A percentile compares a stretch with the other conserved stretches of the same genome.
Conservation (phyloP, 2,113 vertebrate genomes). For the Menidia beryllina region DNA sequence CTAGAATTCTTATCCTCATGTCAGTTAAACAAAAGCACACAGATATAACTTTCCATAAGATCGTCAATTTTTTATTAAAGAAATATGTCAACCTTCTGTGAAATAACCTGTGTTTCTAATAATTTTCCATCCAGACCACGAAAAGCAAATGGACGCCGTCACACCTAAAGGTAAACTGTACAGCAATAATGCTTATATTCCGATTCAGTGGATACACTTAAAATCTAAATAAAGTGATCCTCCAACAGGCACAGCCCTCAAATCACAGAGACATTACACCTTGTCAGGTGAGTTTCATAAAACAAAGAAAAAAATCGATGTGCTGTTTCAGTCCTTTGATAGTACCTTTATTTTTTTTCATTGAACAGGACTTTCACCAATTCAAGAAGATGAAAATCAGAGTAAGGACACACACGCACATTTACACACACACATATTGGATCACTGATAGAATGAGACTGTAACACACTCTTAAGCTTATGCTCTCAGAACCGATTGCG, state of each 20-base stretch:
- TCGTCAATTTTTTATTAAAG: background rate
- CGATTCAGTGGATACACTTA: background rate
- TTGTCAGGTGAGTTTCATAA: constrained; percentile 49
- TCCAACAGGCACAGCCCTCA: constrained; percentile 3
- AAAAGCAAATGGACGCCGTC: constrained; percentile 1
- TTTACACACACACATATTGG: background rate
- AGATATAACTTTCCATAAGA: background rate
- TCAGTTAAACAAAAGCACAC: background rate
- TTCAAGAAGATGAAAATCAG: constrained; percentile 65
- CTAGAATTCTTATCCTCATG: background rate
- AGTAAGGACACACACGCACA: constrained; percentile 37
- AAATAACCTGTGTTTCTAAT: background rate
- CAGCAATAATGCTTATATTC: background rate
- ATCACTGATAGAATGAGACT: too few relatives aligned
- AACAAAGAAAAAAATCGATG: background rate
- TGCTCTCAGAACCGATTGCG: background rate
- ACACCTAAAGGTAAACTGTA: constrained; percentile 30
- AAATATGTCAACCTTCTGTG: background rate
- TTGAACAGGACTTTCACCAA: constrained; percentile 67
- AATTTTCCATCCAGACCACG: constrained; percentile 17
- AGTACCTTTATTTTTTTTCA: background rate
- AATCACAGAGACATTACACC: background rate
- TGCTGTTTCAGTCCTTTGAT: background rate
- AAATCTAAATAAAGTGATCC: constrained; percentile 1
- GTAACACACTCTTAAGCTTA: background rate